These are phyloP conservation scores for Porites lobata DNA, from an alignment of 92 coral and sea anemone genomes.

Conservation along the genomic window DNA sequence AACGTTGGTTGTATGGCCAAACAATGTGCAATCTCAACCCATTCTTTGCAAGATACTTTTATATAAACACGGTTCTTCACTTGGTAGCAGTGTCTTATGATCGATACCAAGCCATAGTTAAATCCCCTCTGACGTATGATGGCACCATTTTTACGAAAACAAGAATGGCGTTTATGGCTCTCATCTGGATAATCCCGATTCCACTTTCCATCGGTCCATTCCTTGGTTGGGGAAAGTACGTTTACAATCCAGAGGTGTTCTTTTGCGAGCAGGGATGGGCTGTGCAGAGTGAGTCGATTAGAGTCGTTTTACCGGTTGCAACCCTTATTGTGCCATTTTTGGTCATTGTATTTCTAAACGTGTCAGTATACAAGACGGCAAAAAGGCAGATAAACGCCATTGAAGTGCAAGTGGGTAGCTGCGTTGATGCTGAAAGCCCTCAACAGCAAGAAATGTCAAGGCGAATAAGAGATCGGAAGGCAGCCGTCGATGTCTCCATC, in stretches of 20 bases:
- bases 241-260: not conserved
- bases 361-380: not conserved
- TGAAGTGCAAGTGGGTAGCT: not conserved
- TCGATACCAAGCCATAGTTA: not conserved
- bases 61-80: slow-evolving; percentile 8
- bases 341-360: not conserved
- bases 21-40: slow-evolving; percentile 4
- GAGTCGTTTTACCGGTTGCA: not conserved
- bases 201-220: slow-evolving; percentile 3
- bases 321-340: not conserved
- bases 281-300: not conserved
- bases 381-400: not conserved
- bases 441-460: not conserved
- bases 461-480: not conserved
- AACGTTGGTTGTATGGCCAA: slow-evolving; percentile 2
- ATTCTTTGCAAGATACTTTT: not conserved
- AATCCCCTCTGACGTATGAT: slow-evolving; percentile 10
- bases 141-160: not conserved
- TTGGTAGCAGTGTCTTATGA: slow-evolving; percentile 10
- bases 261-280: not conserved
- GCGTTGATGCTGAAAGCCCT: not conserved
- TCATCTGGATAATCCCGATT: slow-evolving; percentile 11
- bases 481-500: slow-evolving; percentile 1
- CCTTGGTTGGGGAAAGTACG: slow-evolving; percentile 1
- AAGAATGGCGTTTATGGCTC: not conserved